Evolutionary conservation across 2,888 invertebrate species (phyloP).

Genomic region (Argyra leucocephala): DNA sequence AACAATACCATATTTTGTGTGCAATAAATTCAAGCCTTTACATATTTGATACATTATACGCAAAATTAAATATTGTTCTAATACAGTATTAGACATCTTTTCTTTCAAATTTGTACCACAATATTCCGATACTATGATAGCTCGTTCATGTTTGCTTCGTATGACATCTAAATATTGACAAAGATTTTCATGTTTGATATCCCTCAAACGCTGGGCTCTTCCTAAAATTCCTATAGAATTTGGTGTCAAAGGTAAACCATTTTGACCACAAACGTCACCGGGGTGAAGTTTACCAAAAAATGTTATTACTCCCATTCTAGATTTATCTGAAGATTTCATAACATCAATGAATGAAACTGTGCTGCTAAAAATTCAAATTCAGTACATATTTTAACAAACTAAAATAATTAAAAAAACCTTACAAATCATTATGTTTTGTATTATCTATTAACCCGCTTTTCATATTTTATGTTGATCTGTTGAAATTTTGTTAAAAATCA

Average conservation of each 20-base stretch:
- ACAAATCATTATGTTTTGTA: background rate
- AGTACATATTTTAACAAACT: background rate
- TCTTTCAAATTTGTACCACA: constrained; percentile 58
- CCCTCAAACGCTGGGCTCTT: constrained; percentile 71
- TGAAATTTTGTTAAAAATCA: no score
- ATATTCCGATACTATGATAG: constrained; percentile 73
- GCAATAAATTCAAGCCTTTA: constrained; percentile 61
- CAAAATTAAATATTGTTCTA: constrained; percentile 45
- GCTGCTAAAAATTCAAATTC: background rate
- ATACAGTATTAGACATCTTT: constrained; percentile 26
- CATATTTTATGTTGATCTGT: no score
- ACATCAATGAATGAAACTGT: background rate
- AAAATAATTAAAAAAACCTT: background rate
- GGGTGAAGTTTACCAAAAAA: constrained; percentile 86
- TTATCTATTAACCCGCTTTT: background rate
- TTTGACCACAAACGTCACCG: constrained; percentile 85
- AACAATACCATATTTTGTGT: constrained; percentile 56
- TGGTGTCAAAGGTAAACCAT: constrained; percentile 90
- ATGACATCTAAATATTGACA: constrained; percentile 86
- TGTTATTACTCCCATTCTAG: constrained; percentile 68
- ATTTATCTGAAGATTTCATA: constrained; percentile 12
- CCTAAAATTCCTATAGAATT: constrained; percentile 93
- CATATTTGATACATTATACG: constrained; percentile 65
- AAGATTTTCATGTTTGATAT: constrained; percentile 67
- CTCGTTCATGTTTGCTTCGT: constrained; percentile 83